Evolutionary conservation across 2,797 vertebrate species (phyloP), one percentile per base, ranked within the genome.

Genomic region (Onychomys arenicola): DNA sequence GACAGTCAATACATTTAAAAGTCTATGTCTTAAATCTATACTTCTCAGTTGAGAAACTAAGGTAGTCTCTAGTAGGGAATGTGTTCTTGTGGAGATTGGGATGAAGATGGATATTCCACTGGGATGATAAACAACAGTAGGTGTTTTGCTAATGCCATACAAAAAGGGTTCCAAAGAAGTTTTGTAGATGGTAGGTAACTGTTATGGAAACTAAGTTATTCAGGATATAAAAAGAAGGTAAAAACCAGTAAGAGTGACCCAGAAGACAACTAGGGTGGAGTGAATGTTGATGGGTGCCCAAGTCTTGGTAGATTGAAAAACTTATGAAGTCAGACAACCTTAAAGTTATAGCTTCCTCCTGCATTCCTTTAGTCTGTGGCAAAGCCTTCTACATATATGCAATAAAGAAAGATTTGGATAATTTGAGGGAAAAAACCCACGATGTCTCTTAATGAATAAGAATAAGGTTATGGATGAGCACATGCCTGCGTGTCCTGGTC

Each of bases 391-490:
- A 71, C 1, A 4, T 11, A 46, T 27, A 17, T 90, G 7, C 23
- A 10, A 32, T 75, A 69, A 73, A 52, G 29, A 69, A 90, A 78
- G 23, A 16, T 77, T 88, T 78, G 16, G 69, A 57, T 78, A 61
- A 55, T 75, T 97, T 83, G 88, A 61, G n/a, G 71, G 76, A 49
- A 29, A 71, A 85, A 40, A 52, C 52, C 6, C 23, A 37, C 1
- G 16, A 19, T 19, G 37, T 19, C 29, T 75, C 29, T 82, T 95
- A 81, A 92, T 87, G 65, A 21, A 59, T 65, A 43, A 87, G 89
- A 67, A n/a, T 90, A 71, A 89, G 89, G 91, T 89, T 52, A 84
- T 76, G 5, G 55, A 81, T 82, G 32, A 96, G 19, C 32, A 25
- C 16, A 59, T 37, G 25, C 16, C n/a, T 57, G 19, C 5, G 19